Conservation (phyloP, 2,797 vertebrate species). For the Triplophysa bombifrons region DNA sequence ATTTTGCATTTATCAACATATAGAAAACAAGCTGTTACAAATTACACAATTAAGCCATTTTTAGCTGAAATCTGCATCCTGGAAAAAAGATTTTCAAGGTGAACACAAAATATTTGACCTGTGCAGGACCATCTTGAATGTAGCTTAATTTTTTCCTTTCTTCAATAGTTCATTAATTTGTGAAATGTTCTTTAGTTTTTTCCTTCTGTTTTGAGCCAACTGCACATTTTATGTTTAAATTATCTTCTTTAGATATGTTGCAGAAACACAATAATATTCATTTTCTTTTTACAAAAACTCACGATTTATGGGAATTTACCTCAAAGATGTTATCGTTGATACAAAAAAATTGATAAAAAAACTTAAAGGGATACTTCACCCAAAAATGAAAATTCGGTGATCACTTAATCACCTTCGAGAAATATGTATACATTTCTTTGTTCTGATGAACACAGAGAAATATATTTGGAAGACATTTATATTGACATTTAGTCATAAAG, state of each 20-base stretch:
- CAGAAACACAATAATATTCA: constrained; percentile 64
- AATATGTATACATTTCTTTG: no score
- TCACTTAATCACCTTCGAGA: no score
- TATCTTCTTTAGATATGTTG: constrained; percentile 79
- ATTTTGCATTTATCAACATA: no score
- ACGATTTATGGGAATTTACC: background rate
- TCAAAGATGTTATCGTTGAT: no score
- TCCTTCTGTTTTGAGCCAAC: constrained; percentile 19
- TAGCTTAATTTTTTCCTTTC: background rate
- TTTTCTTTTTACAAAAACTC: constrained; percentile 72
- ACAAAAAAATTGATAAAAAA: background rate
- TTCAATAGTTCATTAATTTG: background rate
- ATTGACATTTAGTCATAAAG: no score
- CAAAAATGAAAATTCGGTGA: no score
- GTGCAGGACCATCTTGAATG: background rate
- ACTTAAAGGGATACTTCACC: no score
- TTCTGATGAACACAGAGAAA: no score
- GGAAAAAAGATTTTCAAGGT: background rate
- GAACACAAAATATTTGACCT: background rate
- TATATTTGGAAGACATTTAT: no score
- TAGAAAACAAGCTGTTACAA: no score
- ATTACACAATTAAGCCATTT: no score
- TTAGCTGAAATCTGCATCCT: background rate
- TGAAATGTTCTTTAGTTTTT: background rate
- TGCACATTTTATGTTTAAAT: constrained; percentile 29